These are phyloP conservation scores for Drosophila pectinifera DNA, from an alignment of 1,140 invertebrate genomes.

Conservation along the genomic window DNA sequence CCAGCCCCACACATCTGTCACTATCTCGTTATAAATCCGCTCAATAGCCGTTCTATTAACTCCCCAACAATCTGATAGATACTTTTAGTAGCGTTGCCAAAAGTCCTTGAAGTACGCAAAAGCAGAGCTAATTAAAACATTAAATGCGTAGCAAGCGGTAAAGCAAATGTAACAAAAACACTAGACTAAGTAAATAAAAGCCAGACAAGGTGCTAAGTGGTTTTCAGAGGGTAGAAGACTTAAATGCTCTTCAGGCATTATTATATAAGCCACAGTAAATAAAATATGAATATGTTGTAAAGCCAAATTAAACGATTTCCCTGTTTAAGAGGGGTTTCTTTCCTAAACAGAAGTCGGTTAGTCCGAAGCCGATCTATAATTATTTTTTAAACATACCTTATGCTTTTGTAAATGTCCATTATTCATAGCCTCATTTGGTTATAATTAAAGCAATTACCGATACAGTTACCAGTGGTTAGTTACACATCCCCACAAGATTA, in stretches of 20 bases:
- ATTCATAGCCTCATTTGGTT: background rate
- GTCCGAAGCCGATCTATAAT: background rate
- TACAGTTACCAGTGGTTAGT: constrained; percentile 6
- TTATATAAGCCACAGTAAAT: background rate
- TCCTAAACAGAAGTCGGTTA: background rate
- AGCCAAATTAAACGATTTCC: background rate
- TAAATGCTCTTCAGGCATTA: constrained; percentile 10
- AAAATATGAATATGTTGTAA: no score
- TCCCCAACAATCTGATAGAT: constrained; percentile 39
- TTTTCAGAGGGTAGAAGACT: background rate
- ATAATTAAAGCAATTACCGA: constrained; percentile 1
- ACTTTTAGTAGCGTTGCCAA: constrained; percentile 35
- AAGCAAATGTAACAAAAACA: constrained; percentile 27
- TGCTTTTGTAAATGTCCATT: no score
- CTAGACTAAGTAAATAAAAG: constrained; percentile 26
- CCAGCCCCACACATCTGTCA: constrained; percentile 39
- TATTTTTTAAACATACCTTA: no score
- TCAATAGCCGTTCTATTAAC: constrained; percentile 60
- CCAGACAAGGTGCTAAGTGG: constrained; percentile 9
- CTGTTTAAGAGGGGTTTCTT: background rate
- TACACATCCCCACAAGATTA: constrained; percentile 5
- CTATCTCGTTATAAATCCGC: constrained; percentile 52
- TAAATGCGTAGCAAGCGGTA: constrained; percentile 72
- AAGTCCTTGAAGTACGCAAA: constrained; percentile 64
- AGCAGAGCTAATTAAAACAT: constrained; percentile 78